Base-by-base conservation (phyloP, 2,113 vertebrate species). In the Zosterops borbonicus region DNA sequence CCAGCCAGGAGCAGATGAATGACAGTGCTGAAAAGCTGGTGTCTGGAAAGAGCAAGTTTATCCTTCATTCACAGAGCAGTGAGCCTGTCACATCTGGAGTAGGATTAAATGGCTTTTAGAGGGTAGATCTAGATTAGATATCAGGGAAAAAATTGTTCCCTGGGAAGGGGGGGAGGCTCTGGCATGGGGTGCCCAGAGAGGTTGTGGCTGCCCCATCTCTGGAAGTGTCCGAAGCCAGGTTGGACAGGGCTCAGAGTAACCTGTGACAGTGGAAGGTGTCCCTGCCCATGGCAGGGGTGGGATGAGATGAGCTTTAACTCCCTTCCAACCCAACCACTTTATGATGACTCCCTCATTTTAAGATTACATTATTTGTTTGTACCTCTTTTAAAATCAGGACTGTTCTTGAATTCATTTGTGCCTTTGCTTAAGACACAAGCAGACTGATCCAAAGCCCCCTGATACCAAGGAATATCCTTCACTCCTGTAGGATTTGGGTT, bases 101-200 rank as follows among this genome's bases (percentile, higher is more conserved):
- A 39, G 56, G 39, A 41, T 75, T 75, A 46, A 91, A 44, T 47
- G 52, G 33, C n/a, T 94, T 90, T 82, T 69, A 53, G 56, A 42
- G 71, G 41, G 35, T 4, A 69, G 35, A 56, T 49, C 27, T 42
- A 2, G 4, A 20, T 31, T 14, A 35, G 47, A 6, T 49, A 16
- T 16, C 9, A 41, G 22, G 21, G 24, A 33, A 49, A 31, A 31
- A 55, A 16, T 37, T 11, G 14, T 76, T 74, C 60, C 37, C 87
- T 52, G 31, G 0, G 22, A 65, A 44, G 35, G 22, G 9, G 23
- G 19, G 4, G 0, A 74, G 31, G 24, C 6, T 39, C 46, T 60
- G 69, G 75, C 39, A 41, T 3, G 1, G 46, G 15, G 7, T 55
- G 29, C 41, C 41, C 55, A 42, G 47, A 42, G 63, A 0, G 56